Evolutionary conservation across 2,113 vertebrate genomes (phyloP).

Genomic region (Hystrix brachyura): DNA sequence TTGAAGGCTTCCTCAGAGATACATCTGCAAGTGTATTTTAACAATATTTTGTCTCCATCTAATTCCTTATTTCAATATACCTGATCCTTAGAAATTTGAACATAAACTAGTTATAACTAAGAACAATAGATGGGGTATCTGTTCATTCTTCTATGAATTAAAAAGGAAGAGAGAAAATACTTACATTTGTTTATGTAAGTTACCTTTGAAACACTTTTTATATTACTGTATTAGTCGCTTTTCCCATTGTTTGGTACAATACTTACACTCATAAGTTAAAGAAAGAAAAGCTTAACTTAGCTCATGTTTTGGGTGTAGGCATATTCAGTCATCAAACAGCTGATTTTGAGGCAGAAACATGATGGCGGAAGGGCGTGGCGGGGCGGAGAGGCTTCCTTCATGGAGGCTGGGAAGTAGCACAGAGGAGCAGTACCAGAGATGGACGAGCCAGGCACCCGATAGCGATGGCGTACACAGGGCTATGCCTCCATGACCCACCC

Average conservation of each 20-base stretch:
- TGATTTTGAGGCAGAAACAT: background rate
- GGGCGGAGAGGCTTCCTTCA: background rate
- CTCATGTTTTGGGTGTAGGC: background rate
- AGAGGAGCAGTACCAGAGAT: background rate
- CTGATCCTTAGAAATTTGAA: background rate
- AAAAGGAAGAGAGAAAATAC: background rate
- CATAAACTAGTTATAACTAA: background rate
- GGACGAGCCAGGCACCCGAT: background rate
- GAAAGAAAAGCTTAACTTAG: background rate
- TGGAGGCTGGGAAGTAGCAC: background rate
- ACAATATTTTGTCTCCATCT: conserved; percentile 35
- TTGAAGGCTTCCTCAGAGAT: conserved; percentile 42
- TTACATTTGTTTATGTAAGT: background rate
- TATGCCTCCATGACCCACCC: background rate
- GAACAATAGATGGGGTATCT: background rate
- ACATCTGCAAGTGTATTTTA: conserved; percentile 6
- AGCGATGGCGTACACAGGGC: background rate
- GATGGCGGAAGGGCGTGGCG: background rate
- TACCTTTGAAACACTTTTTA: background rate
- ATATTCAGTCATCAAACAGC: background rate
- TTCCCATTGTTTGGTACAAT: background rate
- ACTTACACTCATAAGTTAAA: background rate
- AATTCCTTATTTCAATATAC: background rate
- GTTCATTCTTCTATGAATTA: background rate
- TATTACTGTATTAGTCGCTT: background rate